A percentile compares a stretch with the other conserved stretches of the same genome.
These are phyloP conservation scores for Macrosoma leucophasiata DNA, from an alignment of 2,888 invertebrate genomes.

Conservation along the genomic window DNA sequence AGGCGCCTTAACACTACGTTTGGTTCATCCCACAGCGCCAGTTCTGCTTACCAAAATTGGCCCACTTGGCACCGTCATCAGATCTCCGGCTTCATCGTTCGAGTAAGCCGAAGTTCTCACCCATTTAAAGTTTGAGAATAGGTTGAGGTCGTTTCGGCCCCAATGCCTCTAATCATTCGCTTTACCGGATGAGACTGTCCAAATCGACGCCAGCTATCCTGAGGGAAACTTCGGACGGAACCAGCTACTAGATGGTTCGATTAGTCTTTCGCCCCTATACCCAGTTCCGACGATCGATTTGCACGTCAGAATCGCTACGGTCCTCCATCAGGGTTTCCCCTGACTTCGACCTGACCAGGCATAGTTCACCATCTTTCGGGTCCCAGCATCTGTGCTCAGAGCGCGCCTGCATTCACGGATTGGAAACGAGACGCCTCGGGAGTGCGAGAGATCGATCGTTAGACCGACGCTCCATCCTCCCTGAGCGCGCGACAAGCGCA, in stretches of 20 bases:
- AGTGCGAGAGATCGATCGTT: constrained; percentile 65
- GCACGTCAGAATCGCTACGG: no score
- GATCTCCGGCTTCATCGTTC: constrained; percentile 68
- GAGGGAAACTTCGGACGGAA: constrained; percentile 86
- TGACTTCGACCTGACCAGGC: no score
- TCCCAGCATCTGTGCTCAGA: constrained; percentile 80
- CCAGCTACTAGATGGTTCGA: constrained; percentile 87
- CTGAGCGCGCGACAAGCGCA: constrained; percentile 41
- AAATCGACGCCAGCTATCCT: constrained; percentile 78
- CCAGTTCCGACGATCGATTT: constrained; percentile 86
- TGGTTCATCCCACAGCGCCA: constrained; percentile 87
- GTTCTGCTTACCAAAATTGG: constrained; percentile 87
- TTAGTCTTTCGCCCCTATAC: constrained; percentile 83
- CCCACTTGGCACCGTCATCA: constrained; percentile 80
- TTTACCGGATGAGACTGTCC: constrained; percentile 80
- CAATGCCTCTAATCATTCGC: constrained; percentile 85
- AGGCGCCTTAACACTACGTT: constrained; percentile 82
- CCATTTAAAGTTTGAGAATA: constrained; percentile 88
- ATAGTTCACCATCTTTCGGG: constrained; percentile 84
- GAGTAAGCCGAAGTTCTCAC: constrained; percentile 80
- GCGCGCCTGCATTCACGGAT: constrained; percentile 64
- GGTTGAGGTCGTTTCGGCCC: constrained; percentile 82
- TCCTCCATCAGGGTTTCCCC: no score
- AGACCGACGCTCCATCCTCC: constrained; percentile 59
- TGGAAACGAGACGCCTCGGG: constrained; percentile 74